Percentiles rank a stretch among this genome's conserved stretches.
Conservation (phyloP, 2,888 invertebrate genomes). For the Melipona bicolor region DNA sequence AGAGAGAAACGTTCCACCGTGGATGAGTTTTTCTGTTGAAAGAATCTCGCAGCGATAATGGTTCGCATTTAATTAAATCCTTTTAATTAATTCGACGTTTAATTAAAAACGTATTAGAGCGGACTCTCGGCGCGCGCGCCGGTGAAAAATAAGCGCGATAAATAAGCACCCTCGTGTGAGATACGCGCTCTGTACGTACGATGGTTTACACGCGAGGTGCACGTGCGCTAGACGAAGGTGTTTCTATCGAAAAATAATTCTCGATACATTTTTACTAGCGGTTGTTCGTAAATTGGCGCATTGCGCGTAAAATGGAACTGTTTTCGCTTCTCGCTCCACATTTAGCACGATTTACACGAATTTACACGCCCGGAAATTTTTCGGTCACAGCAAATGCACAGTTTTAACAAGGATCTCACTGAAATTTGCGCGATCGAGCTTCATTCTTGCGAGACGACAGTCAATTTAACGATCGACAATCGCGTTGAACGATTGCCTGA, state of each 20-base stretch:
- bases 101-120: constrained; percentile 66
- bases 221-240: too few relatives aligned
- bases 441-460: background rate
- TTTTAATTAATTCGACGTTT: constrained; percentile 70
- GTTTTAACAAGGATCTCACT: background rate
- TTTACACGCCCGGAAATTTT: background rate
- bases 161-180: constrained; percentile 31
- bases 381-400: background rate
- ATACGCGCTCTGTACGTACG: background rate
- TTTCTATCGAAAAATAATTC: too few relatives aligned
- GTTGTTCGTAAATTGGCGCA: too few relatives aligned
- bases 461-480: background rate
- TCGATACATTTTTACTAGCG: too few relatives aligned
- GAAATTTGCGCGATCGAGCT: background rate
- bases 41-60: background rate
- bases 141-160: constrained; percentile 37
- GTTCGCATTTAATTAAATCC: constrained; percentile 59
- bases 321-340: background rate
- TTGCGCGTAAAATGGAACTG: too few relatives aligned
- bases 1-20: background rate
- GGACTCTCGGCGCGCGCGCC: background rate
- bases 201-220: background rate
- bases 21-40: background rate
- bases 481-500: too few relatives aligned
- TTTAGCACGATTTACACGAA: background rate